These are phyloP conservation scores for Digitonthophagus gazella DNA, from an alignment of 2,888 invertebrate species.

Conservation along the genomic window DNA sequence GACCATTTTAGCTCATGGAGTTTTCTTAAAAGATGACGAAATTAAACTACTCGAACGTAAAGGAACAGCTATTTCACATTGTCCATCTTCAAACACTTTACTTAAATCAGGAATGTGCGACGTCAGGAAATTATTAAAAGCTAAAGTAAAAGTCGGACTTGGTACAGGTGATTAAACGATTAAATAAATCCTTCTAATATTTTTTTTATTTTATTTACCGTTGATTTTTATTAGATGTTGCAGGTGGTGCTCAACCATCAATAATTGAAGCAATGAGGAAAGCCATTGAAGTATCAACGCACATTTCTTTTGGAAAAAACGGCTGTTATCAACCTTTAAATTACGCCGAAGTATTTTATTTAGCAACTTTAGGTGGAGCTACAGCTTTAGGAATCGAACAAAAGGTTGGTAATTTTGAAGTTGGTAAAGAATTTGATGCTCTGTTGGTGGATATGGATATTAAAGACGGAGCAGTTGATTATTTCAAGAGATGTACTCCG, in stretches of 20 bases:
- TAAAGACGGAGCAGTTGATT: slow-evolving; percentile 54
- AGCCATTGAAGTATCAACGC: slow-evolving; percentile 71
- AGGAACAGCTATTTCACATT: slow-evolving; percentile 75
- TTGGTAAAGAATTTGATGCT: slow-evolving; percentile 87
- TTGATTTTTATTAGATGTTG: slow-evolving; percentile 62
- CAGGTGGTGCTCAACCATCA: slow-evolving; percentile 76
- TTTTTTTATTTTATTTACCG: not conserved
- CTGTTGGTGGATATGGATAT: slow-evolving; percentile 69
- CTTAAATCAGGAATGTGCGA: slow-evolving; percentile 81
- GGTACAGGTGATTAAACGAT: slow-evolving; percentile 81
- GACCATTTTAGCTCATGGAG: slow-evolving; percentile 82
- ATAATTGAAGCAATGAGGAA: slow-evolving; percentile 74
- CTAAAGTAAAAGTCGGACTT: slow-evolving; percentile 73
- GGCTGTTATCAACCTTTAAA: slow-evolving; percentile 54
- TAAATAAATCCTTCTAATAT: too few relatives aligned
- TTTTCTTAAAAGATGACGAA: slow-evolving; percentile 72
- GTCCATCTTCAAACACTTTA: slow-evolving; percentile 82
- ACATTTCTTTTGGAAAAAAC: slow-evolving; percentile 57
- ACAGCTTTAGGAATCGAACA: slow-evolving; percentile 72
- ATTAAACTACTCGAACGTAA: slow-evolving; percentile 59
- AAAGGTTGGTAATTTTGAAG: slow-evolving; percentile 73
- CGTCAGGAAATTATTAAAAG: slow-evolving; percentile 62
- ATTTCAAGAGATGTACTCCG: slow-evolving; percentile 55
- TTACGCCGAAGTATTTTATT: slow-evolving; percentile 75
- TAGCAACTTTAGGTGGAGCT: slow-evolving; percentile 87